Evolutionary conservation across 2,888 invertebrate species (phyloP).

Genomic region (Xanthorhoe designata): DNA sequence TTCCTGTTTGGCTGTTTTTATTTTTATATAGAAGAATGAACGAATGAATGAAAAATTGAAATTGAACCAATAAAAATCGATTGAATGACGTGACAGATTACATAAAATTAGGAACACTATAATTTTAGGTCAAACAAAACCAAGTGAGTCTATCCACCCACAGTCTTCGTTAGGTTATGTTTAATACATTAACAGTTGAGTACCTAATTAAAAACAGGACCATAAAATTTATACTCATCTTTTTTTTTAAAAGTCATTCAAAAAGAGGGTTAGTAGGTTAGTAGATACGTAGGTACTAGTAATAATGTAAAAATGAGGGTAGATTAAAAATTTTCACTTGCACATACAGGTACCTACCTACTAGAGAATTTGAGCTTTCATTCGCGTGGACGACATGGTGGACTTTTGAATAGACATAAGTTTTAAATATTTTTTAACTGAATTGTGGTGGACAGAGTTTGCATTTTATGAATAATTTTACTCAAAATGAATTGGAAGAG

Average conservation of each 20-base stretch:
- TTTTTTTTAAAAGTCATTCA: no score
- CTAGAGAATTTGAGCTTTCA: slow-evolving; percentile 32
- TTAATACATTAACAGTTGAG: no score
- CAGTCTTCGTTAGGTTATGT: no score
- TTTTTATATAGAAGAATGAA: slow-evolving; percentile 11
- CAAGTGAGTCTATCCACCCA: no score
- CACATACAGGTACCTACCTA: neutral
- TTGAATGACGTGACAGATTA: neutral
- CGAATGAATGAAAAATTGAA: neutral
- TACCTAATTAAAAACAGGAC: no score
- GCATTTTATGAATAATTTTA: slow-evolving; percentile 44
- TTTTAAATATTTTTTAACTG: slow-evolving; percentile 49
- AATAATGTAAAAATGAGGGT: slow-evolving; percentile 54
- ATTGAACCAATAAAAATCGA: neutral
- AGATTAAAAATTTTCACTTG: slow-evolving; percentile 39
- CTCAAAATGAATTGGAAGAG: slow-evolving; percentile 77
- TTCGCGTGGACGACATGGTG: slow-evolving; percentile 76
- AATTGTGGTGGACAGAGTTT: slow-evolving; percentile 32
- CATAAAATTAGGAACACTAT: neutral
- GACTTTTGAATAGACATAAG: slow-evolving; percentile 53
- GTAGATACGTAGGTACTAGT: no score
- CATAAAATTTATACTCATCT: no score
- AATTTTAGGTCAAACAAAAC: no score
- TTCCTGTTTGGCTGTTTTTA: slow-evolving; percentile 12
- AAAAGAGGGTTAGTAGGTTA: no score